These are phyloP conservation scores for Drosophila ogumai DNA, from an alignment of 1,140 invertebrate species.

Conservation along the genomic window DNA sequence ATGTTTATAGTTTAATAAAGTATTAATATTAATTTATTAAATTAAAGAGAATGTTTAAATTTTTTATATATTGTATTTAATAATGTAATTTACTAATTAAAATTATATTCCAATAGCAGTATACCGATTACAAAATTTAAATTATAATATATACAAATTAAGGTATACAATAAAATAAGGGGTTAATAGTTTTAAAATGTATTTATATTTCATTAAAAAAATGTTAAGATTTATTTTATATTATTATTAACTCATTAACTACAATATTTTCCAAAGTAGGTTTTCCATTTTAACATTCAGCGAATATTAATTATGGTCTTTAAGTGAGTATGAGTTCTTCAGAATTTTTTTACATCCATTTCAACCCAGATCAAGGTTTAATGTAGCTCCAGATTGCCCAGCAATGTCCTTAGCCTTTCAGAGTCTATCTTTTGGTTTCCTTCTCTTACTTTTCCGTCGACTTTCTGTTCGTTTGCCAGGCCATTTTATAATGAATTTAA, in stretches of 20 bases:
- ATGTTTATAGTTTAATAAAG: no score
- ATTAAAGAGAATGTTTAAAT: no score
- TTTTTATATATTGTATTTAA: no score
- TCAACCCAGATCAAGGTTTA: background rate
- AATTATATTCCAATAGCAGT: background rate
- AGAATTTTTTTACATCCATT: background rate
- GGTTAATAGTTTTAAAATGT: no score
- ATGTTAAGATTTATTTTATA: no score
- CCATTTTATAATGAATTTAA: conserved; percentile 52
- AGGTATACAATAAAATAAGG: no score
- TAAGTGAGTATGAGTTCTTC: no score
- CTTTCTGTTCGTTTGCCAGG: conserved; percentile 3
- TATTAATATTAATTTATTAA: no score
- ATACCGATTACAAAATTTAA: background rate
- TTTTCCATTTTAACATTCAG: background rate
- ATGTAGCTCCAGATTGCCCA: background rate
- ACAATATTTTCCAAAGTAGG: background rate
- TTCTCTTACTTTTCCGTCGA: background rate
- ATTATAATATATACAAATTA: no score
- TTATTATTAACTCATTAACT: no score
- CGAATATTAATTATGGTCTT: background rate
- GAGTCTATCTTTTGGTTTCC: background rate
- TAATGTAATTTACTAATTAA: no score
- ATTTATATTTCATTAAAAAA: no score
- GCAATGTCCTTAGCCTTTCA: background rate